Evolutionary conservation across 2,797 vertebrate genomes (phyloP), one percentile per base, ranked within the genome.

Genomic region (Lerista edwardsae): DNA sequence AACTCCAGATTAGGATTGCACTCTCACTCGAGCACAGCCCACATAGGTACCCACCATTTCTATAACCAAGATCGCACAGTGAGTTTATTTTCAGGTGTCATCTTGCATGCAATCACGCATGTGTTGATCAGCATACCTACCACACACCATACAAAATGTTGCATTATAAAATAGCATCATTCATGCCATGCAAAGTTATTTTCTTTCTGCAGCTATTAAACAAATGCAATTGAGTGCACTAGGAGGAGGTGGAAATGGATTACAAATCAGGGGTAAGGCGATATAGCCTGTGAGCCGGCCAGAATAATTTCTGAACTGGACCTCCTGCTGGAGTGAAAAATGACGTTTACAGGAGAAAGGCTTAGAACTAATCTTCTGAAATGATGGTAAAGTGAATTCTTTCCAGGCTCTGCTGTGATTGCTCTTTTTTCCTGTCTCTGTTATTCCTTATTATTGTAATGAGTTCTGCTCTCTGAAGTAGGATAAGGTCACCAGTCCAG

Each of bases 361-460:
- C 86, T 95, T 91, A 91, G 87, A 92, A 91, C 88, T 92, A 92
- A 92, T 94, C 83, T 88, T 91, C 86, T 83, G 86, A 92, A 94
- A 89, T 91, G 47, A 90, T 83, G 88, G 93, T 85, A 87, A 94
- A 94, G 80, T 87, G 84, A 94, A 84, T 92, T 94, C 89, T 94
- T 89, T 90, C 68, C 81, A 92, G 88, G 59, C 1, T 21, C 68
- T 92, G 88, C 90, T 84, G 84, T 79, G 89, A 88, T 90, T 83
- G 84, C 80, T 78, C 83, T 94, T 88, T 87, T 74, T 77, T n/a
- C n/a, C 64, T 80, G 73, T 93, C 88, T 92, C 91, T 94, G 81
- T 93, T 93, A 67, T 87, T 95, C 93, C 91, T 93, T 93, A 92
- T 95, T 95, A 94, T 84, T 92, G 86, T 93, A 94, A 95, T 89